Conservation (phyloP, 2,888 invertebrate species). For the Drosophila yooni region DNA sequence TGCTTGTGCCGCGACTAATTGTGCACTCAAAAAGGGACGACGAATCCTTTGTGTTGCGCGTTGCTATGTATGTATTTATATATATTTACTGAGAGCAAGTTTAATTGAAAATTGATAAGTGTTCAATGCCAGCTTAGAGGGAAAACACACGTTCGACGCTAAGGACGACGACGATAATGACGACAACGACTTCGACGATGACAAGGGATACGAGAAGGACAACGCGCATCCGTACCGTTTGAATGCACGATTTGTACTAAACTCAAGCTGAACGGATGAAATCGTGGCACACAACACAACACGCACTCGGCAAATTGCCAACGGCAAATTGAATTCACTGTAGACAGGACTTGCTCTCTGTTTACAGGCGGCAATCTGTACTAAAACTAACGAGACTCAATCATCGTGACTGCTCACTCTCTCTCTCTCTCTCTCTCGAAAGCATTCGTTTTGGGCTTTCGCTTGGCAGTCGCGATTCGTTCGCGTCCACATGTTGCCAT, state of each 20-base stretch:
- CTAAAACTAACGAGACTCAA: conserved; percentile 51
- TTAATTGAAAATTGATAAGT: conserved; percentile 32
- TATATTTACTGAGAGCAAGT: conserved; percentile 35
- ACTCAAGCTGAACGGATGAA: conserved; percentile 39
- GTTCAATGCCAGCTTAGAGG: conserved; percentile 52
- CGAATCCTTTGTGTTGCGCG: conserved; percentile 1
- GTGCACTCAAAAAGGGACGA: conserved; percentile 36
- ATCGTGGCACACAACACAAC: conserved; percentile 17
- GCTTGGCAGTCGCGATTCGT: conserved; percentile 14
- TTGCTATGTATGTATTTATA: conserved; percentile 19
- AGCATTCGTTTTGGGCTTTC: conserved; percentile 1
- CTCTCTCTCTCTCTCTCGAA: background rate
- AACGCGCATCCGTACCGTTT: conserved; percentile 83
- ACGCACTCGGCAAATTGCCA: conserved; percentile 57
- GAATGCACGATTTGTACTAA: conserved; percentile 85
- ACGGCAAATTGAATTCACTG: conserved; percentile 63
- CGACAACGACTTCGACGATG: conserved; percentile 32
- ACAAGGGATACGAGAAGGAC: conserved; percentile 20
- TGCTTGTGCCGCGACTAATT: conserved; percentile 50
- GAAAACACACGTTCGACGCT: conserved; percentile 15
- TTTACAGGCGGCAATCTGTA: conserved; percentile 72
- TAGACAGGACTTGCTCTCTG: conserved; percentile 63
- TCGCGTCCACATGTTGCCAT: conserved; percentile 75
- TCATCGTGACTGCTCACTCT: background rate
- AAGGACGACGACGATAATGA: conserved; percentile 31